Base-by-base conservation (phyloP, 2,888 invertebrate species). In the Rhagonycha fulva region DNA sequence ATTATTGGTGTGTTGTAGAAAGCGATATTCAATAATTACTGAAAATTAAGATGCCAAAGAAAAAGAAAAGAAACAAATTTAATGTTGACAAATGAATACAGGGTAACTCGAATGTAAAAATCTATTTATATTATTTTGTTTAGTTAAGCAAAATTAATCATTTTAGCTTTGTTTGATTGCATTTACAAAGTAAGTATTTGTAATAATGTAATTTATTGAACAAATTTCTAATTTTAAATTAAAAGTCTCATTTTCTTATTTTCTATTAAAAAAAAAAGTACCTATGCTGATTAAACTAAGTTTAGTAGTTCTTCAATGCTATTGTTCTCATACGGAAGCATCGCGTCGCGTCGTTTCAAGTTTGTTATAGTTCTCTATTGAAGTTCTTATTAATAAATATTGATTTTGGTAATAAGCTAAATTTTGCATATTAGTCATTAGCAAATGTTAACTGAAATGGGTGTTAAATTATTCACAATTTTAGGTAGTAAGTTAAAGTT, bases 371-470 rank as follows among this genome's bases (percentile, higher is more conserved):
- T 32, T 32, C 32, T 32, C 32, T 32, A 32, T 32, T 32, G 32
- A 32, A 32, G 32, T 32, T 32, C 32, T 62, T 62, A 62, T 23
- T 32, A 75, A 71, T 71, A 75, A 75, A 71, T 71, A 75, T 75
- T 71, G 68, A 75, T 71, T 75, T 71, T 71, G 61, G 62, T 75
- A 62, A 75, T 75, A 62, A 67, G 71, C 32, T 69, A 72, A 63
- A 63, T 62, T 75, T 71, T 72, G 63, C 62, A 60, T 62, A 73
- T 69, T 76, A 76, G 71, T 76, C 76, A 76, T 73, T 76, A 76
- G 73, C 70, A 76, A 76, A 76, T 73, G 76, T 76, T 76, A 76
- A 73, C 73, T 69, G 73, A 70, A 73, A 76, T 69, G 69, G 68
- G 47, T 72, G 70, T 70, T 76, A 76, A 76, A 76, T 76, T 47